phyloP scores from a whole-genome alignment of 2,888 invertebrate genomes.

The Lithophane ornitopus region DNA sequence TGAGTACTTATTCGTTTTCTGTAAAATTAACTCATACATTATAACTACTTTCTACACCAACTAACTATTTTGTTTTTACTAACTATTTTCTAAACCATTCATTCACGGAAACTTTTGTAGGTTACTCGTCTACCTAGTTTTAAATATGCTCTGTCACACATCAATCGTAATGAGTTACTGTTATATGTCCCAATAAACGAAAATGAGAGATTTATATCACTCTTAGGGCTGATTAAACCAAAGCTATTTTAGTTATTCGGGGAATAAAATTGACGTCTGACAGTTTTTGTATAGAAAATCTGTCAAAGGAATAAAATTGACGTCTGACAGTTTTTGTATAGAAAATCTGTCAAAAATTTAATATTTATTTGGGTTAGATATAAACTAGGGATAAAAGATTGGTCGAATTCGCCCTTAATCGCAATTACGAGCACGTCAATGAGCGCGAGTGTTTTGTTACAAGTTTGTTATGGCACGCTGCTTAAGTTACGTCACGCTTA shows the following conservation, averaged over 20 bases:
- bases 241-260: no score
- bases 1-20: background rate
- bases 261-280: no score
- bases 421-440: background rate
- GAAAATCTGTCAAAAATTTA: no score
- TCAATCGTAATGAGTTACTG: background rate
- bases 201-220: no score
- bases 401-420: no score
- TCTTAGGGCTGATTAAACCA: no score
- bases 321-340: no score
- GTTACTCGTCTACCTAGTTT: background rate
- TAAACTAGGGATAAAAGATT: no score
- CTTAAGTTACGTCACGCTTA: slow-evolving; percentile 73
- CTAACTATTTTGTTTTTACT: no score
- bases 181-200: background rate
- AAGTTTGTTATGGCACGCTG: background rate
- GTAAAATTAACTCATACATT: background rate
- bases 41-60: background rate
- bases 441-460: background rate
- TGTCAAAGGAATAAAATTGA: no score
- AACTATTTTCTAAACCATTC: background rate
- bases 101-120: background rate
- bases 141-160: background rate
- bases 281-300: no score
- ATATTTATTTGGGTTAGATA: no score